These are phyloP conservation scores for Stenchaetothrips biformis DNA, from an alignment of 2,888 invertebrate species.

Conservation along the genomic window DNA sequence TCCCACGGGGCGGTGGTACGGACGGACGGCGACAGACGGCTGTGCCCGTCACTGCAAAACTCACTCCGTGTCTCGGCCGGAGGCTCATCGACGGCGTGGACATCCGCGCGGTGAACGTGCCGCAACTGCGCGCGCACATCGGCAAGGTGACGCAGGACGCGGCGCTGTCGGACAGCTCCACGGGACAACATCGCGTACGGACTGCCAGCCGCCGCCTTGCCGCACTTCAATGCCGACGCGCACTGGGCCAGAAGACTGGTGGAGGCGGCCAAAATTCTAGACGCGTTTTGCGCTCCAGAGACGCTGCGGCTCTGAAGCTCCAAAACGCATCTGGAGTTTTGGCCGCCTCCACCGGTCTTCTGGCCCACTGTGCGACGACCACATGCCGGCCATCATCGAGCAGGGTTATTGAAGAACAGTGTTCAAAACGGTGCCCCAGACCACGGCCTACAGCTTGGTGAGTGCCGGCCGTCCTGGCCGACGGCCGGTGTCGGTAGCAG, in stretches of 20 bases:
- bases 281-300: too few species aligned
- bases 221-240: too few species aligned
- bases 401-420: slow-evolving; percentile 62
- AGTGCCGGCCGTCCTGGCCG: background rate
- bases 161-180: slow-evolving; percentile 34
- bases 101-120: slow-evolving; percentile 31
- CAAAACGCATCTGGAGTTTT: too few species aligned
- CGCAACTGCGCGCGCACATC: slow-evolving; percentile 33
- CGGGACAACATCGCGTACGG: slow-evolving; percentile 34
- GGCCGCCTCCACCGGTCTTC: too few species aligned
- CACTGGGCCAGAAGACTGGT: too few species aligned
- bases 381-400: slow-evolving; percentile 44
- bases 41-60: too few species aligned
- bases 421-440: too few species aligned
- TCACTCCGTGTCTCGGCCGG: too few species aligned
- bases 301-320: too few species aligned
- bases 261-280: too few species aligned
- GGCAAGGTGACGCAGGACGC: slow-evolving; percentile 36
- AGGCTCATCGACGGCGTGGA: background rate
- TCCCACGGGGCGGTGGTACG: slow-evolving; percentile 59
- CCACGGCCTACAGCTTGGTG: background rate
- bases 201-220: slow-evolving; percentile 13
- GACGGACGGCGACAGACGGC: too few species aligned
- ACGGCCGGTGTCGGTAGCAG: background rate
- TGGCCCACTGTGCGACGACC: too few species aligned